Conservation (phyloP, 2,113 vertebrate species). For the Gymnorhina tibicen region DNA sequence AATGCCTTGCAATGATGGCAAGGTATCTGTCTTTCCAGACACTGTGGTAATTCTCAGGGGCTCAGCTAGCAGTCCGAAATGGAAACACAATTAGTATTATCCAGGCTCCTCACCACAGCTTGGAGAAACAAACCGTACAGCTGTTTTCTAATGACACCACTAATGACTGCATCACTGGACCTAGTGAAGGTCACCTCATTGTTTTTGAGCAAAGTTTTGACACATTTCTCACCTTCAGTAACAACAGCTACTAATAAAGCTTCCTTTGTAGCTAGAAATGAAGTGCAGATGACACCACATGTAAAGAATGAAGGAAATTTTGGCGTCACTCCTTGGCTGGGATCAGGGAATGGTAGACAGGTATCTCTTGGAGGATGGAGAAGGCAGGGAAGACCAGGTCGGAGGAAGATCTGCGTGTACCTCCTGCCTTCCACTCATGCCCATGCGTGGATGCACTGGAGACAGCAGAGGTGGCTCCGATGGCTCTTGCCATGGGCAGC, state of each 20-base stretch:
- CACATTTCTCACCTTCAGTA: neutral
- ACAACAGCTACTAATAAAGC: neutral
- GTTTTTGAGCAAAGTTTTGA: neutral
- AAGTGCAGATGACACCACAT: neutral
- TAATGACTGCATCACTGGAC: neutral
- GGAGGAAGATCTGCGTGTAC: rapidly evolving
- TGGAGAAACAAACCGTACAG: neutral
- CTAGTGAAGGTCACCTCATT: neutral
- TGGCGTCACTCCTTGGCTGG: neutral
- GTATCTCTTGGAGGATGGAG: neutral
- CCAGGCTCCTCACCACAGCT: neutral
- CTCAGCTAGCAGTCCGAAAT: neutral
- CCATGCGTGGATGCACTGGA: rapidly evolving
- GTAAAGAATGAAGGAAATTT: neutral
- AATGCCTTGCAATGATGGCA: neutral
- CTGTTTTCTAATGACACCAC: neutral
- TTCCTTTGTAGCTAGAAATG: neutral
- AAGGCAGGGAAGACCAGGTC: neutral
- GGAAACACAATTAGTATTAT: neutral
- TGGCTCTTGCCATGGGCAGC: neutral
- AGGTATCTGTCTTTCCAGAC: neutral
- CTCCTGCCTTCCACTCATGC: neutral
- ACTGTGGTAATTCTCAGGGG: neutral
- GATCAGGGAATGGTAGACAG: neutral
- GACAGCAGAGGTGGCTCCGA: neutral